Percentiles rank a stretch among this genome's conserved stretches.
Evolutionary conservation across 2,888 invertebrate species (phyloP).

Genomic region (Pecten maximus): DNA sequence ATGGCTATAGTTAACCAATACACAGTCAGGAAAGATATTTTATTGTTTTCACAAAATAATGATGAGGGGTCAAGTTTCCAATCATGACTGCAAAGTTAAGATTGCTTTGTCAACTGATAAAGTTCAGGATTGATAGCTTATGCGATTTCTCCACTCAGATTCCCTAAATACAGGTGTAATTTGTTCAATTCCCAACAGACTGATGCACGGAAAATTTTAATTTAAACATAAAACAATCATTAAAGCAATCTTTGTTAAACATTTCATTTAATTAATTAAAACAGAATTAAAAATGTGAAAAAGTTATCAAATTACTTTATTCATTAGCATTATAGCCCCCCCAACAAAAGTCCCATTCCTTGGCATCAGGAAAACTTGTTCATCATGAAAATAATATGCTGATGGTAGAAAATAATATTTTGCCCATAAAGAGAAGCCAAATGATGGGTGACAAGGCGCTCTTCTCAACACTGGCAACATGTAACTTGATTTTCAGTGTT

Average conservation of each 20-base stretch:
- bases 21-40: no score
- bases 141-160: not conserved
- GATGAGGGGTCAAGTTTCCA: no score
- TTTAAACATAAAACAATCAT: not conserved
- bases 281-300: not conserved
- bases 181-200: not conserved
- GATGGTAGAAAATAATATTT: constrained; percentile 1
- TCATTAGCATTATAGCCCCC: not conserved
- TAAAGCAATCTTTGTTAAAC: not conserved
- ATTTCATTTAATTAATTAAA: not conserved
- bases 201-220: not conserved
- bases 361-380: not conserved
- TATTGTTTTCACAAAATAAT: no score
- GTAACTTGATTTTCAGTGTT: constrained; percentile 20
- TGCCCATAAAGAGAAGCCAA: not conserved
- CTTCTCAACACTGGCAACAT: not conserved
- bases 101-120: not conserved
- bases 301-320: not conserved
- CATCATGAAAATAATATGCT: not conserved
- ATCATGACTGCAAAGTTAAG: not conserved
- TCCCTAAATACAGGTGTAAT: not conserved
- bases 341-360: not conserved
- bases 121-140: not conserved
- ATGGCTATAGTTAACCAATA: no score
- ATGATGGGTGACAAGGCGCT: not conserved